Percentiles rank a stretch among this genome's conserved stretches.
Conservation (phyloP, 2,888 invertebrate species). For the Augiades crinisus region DNA sequence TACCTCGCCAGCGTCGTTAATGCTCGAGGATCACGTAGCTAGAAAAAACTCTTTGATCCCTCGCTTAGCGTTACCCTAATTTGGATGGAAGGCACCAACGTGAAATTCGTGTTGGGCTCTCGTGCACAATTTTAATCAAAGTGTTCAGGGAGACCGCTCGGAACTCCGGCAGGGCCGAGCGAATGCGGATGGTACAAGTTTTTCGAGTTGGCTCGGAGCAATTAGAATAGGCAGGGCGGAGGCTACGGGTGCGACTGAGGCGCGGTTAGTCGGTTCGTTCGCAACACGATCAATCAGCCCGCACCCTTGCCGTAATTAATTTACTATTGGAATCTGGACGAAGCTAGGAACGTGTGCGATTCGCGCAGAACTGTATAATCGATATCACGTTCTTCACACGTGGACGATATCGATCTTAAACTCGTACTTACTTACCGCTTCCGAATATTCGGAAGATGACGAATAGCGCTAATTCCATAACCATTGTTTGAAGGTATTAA, state of each 20-base stretch:
- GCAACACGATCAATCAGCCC: slow-evolving; percentile 53
- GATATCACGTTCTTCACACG: slow-evolving; percentile 6
- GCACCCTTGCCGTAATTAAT: slow-evolving; percentile 58
- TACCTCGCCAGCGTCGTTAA: slow-evolving; percentile 13
- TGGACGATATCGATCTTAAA: neutral
- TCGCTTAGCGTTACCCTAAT: slow-evolving; percentile 22
- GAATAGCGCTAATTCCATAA: neutral
- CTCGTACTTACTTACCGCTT: no score
- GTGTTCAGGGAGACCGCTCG: slow-evolving; percentile 26
- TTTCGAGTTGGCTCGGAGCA: slow-evolving; percentile 17
- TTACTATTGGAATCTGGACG: slow-evolving; percentile 34
- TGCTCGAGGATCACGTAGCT: slow-evolving; percentile 1
- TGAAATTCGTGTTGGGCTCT: slow-evolving; percentile 20
- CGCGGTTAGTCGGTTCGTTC: slow-evolving; percentile 38
- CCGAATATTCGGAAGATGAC: no score
- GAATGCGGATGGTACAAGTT: slow-evolving; percentile 5
- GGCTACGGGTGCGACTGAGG: slow-evolving; percentile 45
- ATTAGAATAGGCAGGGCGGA: slow-evolving; percentile 7
- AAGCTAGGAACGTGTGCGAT: neutral
- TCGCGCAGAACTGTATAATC: slow-evolving; percentile 5
- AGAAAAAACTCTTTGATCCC: slow-evolving; percentile 30
- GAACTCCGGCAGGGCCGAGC: slow-evolving; percentile 10
- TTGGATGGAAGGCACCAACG: slow-evolving; percentile 18
- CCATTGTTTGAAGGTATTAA: no score
- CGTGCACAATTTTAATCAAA: slow-evolving; percentile 31